Percentiles rank a stretch among this genome's conserved stretches.
These are phyloP conservation scores for Drosophila rufa DNA, from an alignment of 1,140 invertebrate species.

Conservation along the genomic window DNA sequence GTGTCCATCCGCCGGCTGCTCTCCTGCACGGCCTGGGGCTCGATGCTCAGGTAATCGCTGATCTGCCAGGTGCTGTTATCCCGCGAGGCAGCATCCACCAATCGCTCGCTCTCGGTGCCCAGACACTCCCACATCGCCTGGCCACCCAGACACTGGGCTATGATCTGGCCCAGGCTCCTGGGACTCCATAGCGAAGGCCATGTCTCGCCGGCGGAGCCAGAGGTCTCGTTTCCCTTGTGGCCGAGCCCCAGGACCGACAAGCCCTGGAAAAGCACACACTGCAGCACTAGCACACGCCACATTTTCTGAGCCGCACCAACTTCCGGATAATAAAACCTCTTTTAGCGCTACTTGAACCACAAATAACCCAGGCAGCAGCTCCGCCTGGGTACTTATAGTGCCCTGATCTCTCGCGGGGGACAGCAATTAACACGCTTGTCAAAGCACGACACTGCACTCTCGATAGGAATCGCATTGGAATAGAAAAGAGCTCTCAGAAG, in stretches of 20 bases:
- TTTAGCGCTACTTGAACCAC: constrained; percentile 36
- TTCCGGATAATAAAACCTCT: not conserved
- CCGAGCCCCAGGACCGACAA: constrained; percentile 12
- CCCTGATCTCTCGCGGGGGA: not conserved
- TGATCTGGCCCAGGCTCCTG: constrained; percentile 44
- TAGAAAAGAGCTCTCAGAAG: constrained; percentile 41
- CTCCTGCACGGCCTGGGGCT: constrained; percentile 69
- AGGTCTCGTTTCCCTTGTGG: constrained; percentile 20
- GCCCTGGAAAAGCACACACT: constrained; percentile 37
- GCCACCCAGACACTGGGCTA: constrained; percentile 83
- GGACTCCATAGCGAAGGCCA: constrained; percentile 39
- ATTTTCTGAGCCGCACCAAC: constrained; percentile 30
- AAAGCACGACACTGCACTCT: constrained; percentile 71
- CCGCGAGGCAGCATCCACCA: constrained; percentile 86
- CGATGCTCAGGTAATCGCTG: constrained; percentile 87
- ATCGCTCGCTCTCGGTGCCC: constrained; percentile 86
- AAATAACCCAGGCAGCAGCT: constrained; percentile 51
- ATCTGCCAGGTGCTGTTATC: constrained; percentile 87
- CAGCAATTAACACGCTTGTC: constrained; percentile 73
- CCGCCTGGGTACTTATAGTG: constrained; percentile 40
- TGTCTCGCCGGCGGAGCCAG: not conserved
- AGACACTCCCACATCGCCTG: constrained; percentile 86
- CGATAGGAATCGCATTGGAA: constrained; percentile 78
- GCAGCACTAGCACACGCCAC: constrained; percentile 46
- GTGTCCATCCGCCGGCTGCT: not conserved